These are phyloP conservation scores for Pogonocherus hispidulus DNA, from an alignment of 2,888 invertebrate genomes.

Conservation along the genomic window DNA sequence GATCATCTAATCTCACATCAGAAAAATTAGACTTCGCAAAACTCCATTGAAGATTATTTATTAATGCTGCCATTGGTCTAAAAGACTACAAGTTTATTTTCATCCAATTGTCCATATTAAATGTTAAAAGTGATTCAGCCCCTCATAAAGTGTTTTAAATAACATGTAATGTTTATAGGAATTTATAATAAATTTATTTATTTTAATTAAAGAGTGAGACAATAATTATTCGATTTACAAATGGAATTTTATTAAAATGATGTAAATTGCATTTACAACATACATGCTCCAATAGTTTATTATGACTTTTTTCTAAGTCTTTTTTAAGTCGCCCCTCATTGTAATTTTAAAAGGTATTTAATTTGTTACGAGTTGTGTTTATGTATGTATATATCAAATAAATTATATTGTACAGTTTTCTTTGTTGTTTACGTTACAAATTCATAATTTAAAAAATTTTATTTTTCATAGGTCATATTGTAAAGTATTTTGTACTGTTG, in stretches of 20 bases:
- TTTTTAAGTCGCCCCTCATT: constrained; percentile 2
- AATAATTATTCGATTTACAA: constrained; percentile 21
- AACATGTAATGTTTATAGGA: constrained; percentile 15
- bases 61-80: constrained; percentile 41
- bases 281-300: constrained; percentile 14
- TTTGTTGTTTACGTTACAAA: too few species aligned
- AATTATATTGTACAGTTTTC: constrained; percentile 43
- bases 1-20: constrained; percentile 78
- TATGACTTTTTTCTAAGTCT: constrained; percentile 21
- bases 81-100: constrained; percentile 14
- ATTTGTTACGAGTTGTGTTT: constrained; percentile 35
- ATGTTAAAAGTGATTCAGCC: not conserved
- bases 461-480: too few species aligned
- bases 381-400: constrained; percentile 45
- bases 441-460: too few species aligned
- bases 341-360: constrained; percentile 22
- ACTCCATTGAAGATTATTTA: constrained; percentile 32
- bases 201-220: constrained; percentile 26
- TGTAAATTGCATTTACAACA: constrained; percentile 40
- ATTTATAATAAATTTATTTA: constrained; percentile 8
- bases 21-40: constrained; percentile 20
- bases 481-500: too few species aligned
- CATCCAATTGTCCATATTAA: constrained; percentile 15
- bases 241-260: constrained; percentile 13
- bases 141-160: not conserved